Base-by-base conservation (phyloP, 2,888 invertebrate species). In the Ephialtes manifestator region DNA sequence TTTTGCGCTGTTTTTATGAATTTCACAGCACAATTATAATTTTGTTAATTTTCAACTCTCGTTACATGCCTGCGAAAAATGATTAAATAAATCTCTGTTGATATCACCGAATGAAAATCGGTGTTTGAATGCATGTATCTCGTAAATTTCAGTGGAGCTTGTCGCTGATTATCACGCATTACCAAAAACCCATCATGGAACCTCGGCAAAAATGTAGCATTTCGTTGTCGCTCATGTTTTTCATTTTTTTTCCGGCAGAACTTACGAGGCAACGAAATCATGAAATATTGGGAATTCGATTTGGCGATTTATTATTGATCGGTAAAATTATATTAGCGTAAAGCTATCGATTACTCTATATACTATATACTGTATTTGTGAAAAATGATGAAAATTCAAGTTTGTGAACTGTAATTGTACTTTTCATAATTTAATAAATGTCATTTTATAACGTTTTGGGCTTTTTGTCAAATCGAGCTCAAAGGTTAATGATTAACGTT, bases 281-380 rank as follows among this genome's bases (percentile, higher is more conserved):
- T 35, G 31, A 35, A n/a, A 35, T 18, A 35, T 63, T 8, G n/a
- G 1, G 18, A 63, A 18, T 31, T 35, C 60, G 35, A 31, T 31
- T 60, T 15, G n/a, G 20, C n/a, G 35, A 18, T 8, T 35, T 31
- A 35, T 63, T 63, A 63, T 63, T 63, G 35, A 63, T 63, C 11
- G 60, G 31, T 13, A 15, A n/a, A 35, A 63, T 63, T n/a, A 20
- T 46, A 20, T 20, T 10, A 67, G 4, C 65, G 20, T n/a, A n/a
- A n/a, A n/a, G n/a, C n/a, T 5, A 31, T 31, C 31, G 5, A 4
- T 5, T 31, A 31, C 5, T 31, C 5, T 4, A 5, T 5, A n/a
- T n/a, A n/a, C n/a, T n/a, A n/a, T n/a, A n/a, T n/a, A n/a, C n/a
- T n/a, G n/a, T n/a, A n/a, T n/a, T n/a, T n/a, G n/a, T n/a, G n/a